phyloP scores from a whole-genome alignment of 2,888 invertebrate genomes.

The Limnephilus marmoratus region DNA sequence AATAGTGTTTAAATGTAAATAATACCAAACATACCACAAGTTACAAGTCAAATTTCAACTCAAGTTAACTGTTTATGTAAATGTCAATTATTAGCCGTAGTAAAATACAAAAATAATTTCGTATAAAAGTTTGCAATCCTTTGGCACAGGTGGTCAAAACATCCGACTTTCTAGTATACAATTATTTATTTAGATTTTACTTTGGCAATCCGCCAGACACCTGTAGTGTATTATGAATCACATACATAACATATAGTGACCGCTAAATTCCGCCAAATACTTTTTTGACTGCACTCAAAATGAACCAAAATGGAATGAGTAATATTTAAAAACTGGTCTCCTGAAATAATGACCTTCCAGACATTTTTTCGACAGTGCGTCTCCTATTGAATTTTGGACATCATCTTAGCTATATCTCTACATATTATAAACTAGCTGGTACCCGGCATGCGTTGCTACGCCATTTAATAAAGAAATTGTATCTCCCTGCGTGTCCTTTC shows the following conservation, averaged over 20 bases:
- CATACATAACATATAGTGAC: neutral
- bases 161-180: neutral
- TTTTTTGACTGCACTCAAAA: neutral
- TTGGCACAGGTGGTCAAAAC: neutral
- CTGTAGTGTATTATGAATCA: neutral
- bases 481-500: too few species aligned
- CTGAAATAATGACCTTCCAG: neutral
- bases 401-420: too few species aligned
- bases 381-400: too few species aligned
- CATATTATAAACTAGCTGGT: too few species aligned
- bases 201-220: neutral
- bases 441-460: too few species aligned
- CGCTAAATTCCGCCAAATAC: neutral
- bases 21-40: too few species aligned
- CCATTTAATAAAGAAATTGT: too few species aligned
- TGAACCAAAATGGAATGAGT: neutral
- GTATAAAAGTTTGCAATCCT: neutral
- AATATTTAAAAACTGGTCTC: neutral
- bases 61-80: too few species aligned
- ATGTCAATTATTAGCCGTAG: too few species aligned
- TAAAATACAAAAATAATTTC: neutral
- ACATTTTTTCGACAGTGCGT: neutral
- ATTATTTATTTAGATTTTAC: neutral
- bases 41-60: too few species aligned
- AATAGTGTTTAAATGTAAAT: too few species aligned